A percentile compares a stretch with the other conserved stretches of the same genome.
These are phyloP conservation scores for Scaptomyza parva DNA, from an alignment of 2,888 invertebrate species.

Conservation along the genomic window DNA sequence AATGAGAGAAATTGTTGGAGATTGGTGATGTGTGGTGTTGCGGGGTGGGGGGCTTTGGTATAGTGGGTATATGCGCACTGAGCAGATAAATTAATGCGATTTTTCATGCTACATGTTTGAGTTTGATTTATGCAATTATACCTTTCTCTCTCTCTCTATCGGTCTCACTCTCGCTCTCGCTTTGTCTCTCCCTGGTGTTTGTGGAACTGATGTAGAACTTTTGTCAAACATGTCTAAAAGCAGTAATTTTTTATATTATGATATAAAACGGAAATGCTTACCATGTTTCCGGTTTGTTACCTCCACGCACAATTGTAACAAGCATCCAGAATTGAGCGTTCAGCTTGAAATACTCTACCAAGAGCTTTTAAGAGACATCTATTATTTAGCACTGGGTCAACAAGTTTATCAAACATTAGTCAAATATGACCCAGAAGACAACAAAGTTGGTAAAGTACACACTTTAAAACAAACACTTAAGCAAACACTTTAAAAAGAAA, in stretches of 20 bases:
- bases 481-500: background rate
- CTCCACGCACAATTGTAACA: conserved; percentile 52
- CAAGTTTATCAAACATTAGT: background rate
- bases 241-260: conserved; percentile 74
- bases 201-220: conserved; percentile 70
- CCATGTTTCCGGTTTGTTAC: conserved; percentile 81
- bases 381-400: conserved; percentile 20
- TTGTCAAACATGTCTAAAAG: conserved; percentile 81
- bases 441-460: background rate
- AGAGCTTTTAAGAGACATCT: conserved; percentile 4
- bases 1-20: no score
- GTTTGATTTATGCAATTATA: conserved; percentile 83
- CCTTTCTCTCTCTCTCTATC: conserved; percentile 30
- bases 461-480: no score
- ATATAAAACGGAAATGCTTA: conserved; percentile 77
- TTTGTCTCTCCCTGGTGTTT: background rate
- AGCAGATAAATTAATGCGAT: conserved; percentile 82
- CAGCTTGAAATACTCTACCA: conserved; percentile 6
- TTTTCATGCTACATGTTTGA: conserved; percentile 79
- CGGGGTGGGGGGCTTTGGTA: no score
- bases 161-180: background rate
- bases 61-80: conserved; percentile 58
- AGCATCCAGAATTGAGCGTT: conserved; percentile 1
- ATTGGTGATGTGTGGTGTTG: conserved; percentile 9
- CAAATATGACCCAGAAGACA: background rate